Conservation (phyloP, 2,797 vertebrate genomes). For the Lateolabrax maculatus region DNA sequence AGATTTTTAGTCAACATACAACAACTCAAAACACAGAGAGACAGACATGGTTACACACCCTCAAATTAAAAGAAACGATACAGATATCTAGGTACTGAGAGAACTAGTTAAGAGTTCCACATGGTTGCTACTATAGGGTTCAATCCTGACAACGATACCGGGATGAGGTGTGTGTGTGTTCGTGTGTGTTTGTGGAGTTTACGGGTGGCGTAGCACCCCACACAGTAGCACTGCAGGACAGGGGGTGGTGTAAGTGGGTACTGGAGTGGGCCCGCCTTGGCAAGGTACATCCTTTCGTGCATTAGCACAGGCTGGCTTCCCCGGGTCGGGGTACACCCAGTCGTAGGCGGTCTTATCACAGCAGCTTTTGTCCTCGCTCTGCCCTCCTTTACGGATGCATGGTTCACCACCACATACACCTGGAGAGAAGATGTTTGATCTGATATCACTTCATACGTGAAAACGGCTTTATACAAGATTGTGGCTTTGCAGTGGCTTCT, state of each 20-base stretch:
- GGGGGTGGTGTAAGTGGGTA: not conserved
- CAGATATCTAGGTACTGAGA: not conserved
- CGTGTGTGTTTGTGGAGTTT: slow-evolving; percentile 37
- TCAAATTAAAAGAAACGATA: not conserved
- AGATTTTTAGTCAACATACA: not conserved
- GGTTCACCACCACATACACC: slow-evolving; percentile 80
- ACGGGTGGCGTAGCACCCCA: slow-evolving; percentile 74
- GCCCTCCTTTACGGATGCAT: slow-evolving; percentile 78
- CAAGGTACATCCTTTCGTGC: slow-evolving; percentile 59
- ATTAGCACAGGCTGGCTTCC: slow-evolving; percentile 73
- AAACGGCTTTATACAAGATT: too few species aligned
- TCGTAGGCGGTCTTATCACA: slow-evolving; percentile 80
- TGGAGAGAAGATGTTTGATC: slow-evolving; percentile 30
- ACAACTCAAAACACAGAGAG: not conserved
- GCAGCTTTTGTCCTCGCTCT: slow-evolving; percentile 73
- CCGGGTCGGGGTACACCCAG: slow-evolving; percentile 75
- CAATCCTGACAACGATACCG: not conserved
- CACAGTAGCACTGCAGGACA: slow-evolving; percentile 59
- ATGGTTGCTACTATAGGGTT: not conserved
- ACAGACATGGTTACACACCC: not conserved
- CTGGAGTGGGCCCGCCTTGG: rapidly evolving
- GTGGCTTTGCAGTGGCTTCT: not conserved
- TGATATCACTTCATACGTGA: not conserved
- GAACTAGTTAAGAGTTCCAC: not conserved
- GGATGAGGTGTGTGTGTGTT: not conserved